phyloP scores from a whole-genome alignment of 2,797 vertebrate genomes.

The Thaleichthys pacificus region DNA sequence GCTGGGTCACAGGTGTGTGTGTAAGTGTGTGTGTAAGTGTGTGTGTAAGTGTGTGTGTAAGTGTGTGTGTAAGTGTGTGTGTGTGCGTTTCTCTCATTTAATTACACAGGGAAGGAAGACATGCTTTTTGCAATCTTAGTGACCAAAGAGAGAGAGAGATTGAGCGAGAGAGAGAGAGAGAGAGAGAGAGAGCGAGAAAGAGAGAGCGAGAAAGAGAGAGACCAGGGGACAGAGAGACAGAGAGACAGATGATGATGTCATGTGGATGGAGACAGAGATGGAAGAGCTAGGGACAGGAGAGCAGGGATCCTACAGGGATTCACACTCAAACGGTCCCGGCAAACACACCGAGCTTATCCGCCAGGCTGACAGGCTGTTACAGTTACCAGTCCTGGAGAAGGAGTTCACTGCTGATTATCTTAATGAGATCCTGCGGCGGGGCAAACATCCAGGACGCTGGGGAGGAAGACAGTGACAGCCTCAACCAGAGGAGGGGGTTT shows the following conservation, averaged over 20 bases:
- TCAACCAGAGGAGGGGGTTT: not conserved
- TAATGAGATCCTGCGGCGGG: constrained; percentile 63
- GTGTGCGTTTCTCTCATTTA: not conserved
- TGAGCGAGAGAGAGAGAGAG: not conserved
- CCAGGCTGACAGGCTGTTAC: constrained; percentile 46
- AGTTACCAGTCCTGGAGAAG: constrained; percentile 54
- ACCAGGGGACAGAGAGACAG: not conserved
- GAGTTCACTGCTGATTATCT: constrained; percentile 67
- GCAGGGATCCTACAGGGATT: constrained; percentile 7
- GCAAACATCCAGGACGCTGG: constrained; percentile 39
- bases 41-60: not conserved
- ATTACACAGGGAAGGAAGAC: not conserved
- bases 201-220: not conserved
- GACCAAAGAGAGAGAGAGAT: not conserved
- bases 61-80: not conserved
- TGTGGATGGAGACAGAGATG: not conserved
- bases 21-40: not conserved
- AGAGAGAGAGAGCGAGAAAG: constrained; percentile 13
- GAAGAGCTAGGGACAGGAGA: too few species aligned
- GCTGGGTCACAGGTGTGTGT: not conserved
- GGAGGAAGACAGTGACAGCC: constrained; percentile 1
- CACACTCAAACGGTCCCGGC: constrained; percentile 8
- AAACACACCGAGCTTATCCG: constrained; percentile 35
- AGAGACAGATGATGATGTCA: not conserved
- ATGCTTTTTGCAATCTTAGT: not conserved